A percentile compares a stretch with the other conserved stretches of the same genome.
These are phyloP conservation scores for Drosophila rufa DNA, from an alignment of 1,140 invertebrate species.

Conservation along the genomic window DNA sequence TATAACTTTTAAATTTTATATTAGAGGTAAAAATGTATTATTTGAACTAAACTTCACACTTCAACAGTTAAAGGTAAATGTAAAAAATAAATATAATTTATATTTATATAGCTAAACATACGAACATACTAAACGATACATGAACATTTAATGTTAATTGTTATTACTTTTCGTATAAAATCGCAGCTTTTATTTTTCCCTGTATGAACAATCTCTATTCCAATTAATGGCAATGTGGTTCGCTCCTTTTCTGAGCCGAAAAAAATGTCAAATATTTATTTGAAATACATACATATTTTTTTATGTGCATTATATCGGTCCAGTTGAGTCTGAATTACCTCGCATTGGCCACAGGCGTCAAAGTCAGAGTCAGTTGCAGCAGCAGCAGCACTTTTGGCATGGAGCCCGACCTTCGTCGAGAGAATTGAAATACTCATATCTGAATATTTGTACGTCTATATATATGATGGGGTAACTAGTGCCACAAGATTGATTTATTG, in stretches of 20 bases:
- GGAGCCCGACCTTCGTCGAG: slow-evolving; percentile 67
- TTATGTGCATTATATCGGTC: slow-evolving; percentile 18
- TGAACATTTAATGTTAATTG: not conserved
- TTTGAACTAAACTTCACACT: not conserved
- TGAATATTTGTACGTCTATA: slow-evolving; percentile 11
- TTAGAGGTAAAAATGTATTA: not conserved
- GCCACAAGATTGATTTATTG: slow-evolving; percentile 45
- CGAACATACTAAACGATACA: no score
- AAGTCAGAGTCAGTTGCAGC: slow-evolving; percentile 35
- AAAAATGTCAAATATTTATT: not conserved
- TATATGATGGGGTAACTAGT: slow-evolving; percentile 30
- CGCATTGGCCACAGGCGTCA: slow-evolving; percentile 57
- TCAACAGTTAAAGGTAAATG: not conserved
- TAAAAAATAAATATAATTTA: not conserved
- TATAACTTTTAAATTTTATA: not conserved
- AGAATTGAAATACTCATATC: slow-evolving; percentile 60
- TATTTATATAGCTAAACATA: no score
- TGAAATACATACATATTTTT: not conserved
- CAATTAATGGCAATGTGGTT: no score
- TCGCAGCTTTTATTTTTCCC: not conserved
- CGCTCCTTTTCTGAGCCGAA: not conserved
- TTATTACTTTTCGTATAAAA: not conserved
- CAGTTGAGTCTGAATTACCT: slow-evolving; percentile 42
- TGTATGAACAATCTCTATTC: not conserved
- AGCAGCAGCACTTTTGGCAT: slow-evolving; percentile 43